phyloP scores from a whole-genome alignment of 2,113 vertebrate species.

The Silurus glanis region DNA sequence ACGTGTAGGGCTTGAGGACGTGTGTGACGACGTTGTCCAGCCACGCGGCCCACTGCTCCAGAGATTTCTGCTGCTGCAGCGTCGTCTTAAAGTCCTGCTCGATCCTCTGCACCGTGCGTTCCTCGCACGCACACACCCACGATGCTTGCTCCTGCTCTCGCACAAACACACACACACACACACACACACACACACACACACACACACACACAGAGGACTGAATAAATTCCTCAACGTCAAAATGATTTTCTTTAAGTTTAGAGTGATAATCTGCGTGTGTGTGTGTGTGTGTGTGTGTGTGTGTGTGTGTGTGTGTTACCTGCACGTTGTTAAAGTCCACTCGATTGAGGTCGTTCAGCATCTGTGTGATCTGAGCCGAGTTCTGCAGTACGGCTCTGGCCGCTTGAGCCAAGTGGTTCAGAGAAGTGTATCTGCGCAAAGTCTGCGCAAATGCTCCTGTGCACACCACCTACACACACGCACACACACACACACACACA shows the following conservation, averaged over 20 bases:
- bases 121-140: slow-evolving; percentile 91
- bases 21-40: slow-evolving; percentile 84
- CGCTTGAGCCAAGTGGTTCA: slow-evolving; percentile 88
- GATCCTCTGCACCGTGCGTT: slow-evolving; percentile 80
- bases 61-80: slow-evolving; percentile 89
- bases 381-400: slow-evolving; percentile 87
- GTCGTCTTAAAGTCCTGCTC: slow-evolving; percentile 91
- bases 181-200: not conserved
- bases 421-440: slow-evolving; percentile 84
- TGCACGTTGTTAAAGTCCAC: slow-evolving; percentile 92
- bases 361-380: slow-evolving; percentile 89
- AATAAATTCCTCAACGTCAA: not conserved
- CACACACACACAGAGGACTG: not conserved
- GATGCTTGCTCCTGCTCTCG: slow-evolving; percentile 85
- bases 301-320: slow-evolving; percentile 53
- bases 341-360: slow-evolving; percentile 90
- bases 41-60: slow-evolving; percentile 91
- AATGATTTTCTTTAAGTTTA: not conserved
- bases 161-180: slow-evolving; percentile 33
- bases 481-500: not conserved
- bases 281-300: not conserved
- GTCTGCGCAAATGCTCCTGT: slow-evolving; percentile 87
- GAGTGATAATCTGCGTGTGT: not conserved
- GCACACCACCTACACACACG: slow-evolving; percentile 77
- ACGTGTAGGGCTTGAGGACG: slow-evolving; percentile 86